Conservation (phyloP, 2,797 vertebrate genomes). For the Alcedo quadribrachys region DNA sequence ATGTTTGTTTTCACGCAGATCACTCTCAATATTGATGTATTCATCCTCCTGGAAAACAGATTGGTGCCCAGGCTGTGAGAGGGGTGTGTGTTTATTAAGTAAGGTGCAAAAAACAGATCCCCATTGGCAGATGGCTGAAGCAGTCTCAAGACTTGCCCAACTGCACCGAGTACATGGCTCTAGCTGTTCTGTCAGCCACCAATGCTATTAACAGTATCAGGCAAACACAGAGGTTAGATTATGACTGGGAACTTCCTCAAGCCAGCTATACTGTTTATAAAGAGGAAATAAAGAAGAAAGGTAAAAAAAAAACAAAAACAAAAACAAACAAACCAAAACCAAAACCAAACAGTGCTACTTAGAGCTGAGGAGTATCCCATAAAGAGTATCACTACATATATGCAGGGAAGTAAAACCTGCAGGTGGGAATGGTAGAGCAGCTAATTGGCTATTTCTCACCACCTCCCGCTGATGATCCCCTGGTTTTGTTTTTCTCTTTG, state of each 20-base stretch:
- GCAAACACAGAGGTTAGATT: background rate
- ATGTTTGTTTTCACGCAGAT: constrained; percentile 27
- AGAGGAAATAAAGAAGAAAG: background rate
- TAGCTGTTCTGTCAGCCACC: background rate
- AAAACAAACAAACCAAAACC: no score
- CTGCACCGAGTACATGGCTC: rapidly evolving
- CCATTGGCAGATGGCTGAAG: background rate
- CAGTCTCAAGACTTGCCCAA: background rate
- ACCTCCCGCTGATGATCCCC: background rate
- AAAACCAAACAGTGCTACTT: no score
- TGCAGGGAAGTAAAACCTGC: rapidly evolving
- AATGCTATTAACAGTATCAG: background rate
- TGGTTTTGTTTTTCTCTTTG: background rate
- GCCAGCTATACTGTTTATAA: background rate
- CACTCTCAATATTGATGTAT: constrained; percentile 50
- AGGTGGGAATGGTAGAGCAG: background rate
- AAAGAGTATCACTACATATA: background rate
- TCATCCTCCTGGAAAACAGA: constrained; percentile 71
- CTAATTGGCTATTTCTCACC: background rate
- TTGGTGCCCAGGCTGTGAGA: background rate
- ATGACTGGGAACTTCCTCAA: background rate
- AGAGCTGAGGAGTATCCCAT: background rate
- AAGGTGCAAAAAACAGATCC: background rate
- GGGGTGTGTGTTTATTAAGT: background rate
- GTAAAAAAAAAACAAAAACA: no score